Base-by-base conservation (phyloP, 1,140 invertebrate species). In the Aphelinus atriplicis region DNA sequence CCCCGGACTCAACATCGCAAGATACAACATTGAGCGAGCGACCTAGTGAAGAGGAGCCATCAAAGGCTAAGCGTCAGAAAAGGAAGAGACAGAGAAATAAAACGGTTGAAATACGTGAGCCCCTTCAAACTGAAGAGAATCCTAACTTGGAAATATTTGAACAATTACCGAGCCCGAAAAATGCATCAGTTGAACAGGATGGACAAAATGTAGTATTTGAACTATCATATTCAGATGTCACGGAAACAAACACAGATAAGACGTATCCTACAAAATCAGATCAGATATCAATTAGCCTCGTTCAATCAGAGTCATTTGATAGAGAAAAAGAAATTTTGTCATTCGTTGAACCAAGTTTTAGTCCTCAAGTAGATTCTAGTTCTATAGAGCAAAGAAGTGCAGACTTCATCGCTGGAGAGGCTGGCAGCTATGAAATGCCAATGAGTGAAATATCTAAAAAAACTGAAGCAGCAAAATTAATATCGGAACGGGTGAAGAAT, bases 401-500 rank as follows among this genome's bases (percentile, higher is more conserved):
- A 6, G 66, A 71, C 5, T 47, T 65, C 3, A 26, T 57, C 7
- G n/a, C 2, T 43, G 7, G 5, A 47, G 65, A 69, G 57, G 43
- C n/a, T 45, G 51, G 51, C 9, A 53, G 4, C 51, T 9, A 53
- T 6, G 80, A 77, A 70, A 73, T 65, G 67, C 78, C 68, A n/a
- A 43, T 4, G 71, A 79, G 46, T 79, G 76, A 10, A 80, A 85
- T 80, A 3, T 64, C 69, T 0, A 78, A 84, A 64, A 85, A 82
- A 75, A 84, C 78, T 43, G 77, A 87, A 73, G 82, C 89, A 9
- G 85, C 86, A 2, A 86, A 89, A 77, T 83, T 89, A 43, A 82
- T 87, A 3, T 79, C 80, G 2, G 81, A 92, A 67, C 89, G 91
- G 77, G 86, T 90, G 48, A 89, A 89, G 76, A 89, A 89, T 81